Evolutionary conservation across 2,888 invertebrate genomes (phyloP), one percentile per base, ranked within the genome.

Genomic region (Acronicta aceris): DNA sequence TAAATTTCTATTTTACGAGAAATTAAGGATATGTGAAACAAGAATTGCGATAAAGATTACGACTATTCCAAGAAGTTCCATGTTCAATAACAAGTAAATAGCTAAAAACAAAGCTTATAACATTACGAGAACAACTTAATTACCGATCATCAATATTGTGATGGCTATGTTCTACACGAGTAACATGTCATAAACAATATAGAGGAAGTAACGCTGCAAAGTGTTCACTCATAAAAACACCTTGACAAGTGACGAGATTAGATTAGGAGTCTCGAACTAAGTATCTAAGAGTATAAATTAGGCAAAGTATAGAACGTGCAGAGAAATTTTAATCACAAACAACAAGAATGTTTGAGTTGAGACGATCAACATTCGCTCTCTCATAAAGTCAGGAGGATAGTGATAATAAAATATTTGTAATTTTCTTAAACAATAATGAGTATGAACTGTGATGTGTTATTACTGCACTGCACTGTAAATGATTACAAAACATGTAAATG

Each of bases 211-310:
- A 58, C 41, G 40, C 49, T 57, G 27, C 41, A 58, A 50, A 56
- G 42, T 56, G 67, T 61, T 74, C 59, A 51, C 57, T 58, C 54
- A 56, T 40, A 74, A 51, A 54, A 67, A 51, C 62, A 62, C 78
- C 71, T 78, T 76, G 75, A 65, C 60, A 63, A 48, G 46, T 69
- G 54, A 60, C 57, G 59, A 71, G 71, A 70, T 66, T 54, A 62
- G 47, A 59, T 74, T 62, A 53, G 12, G 16, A 51, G n/a, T 33
- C 49, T 59, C 51, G n/a, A 40, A 45, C 38, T 57, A 41, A 50
- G 3, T 38, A 8, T 10, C 6, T 8, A 33, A 1, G 42, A 47
- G 72, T 58, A 30, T 51, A 0, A 57, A 51, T 54, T 1, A 54
- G 16, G 3, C 47, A 47, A 57, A 40, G 38, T 9, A 0, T 15